A percentile compares a stretch with the other conserved stretches of the same genome.
phyloP scores from a whole-genome alignment of 2,797 vertebrate genomes.

The Chaetophractus vellerosus region DNA sequence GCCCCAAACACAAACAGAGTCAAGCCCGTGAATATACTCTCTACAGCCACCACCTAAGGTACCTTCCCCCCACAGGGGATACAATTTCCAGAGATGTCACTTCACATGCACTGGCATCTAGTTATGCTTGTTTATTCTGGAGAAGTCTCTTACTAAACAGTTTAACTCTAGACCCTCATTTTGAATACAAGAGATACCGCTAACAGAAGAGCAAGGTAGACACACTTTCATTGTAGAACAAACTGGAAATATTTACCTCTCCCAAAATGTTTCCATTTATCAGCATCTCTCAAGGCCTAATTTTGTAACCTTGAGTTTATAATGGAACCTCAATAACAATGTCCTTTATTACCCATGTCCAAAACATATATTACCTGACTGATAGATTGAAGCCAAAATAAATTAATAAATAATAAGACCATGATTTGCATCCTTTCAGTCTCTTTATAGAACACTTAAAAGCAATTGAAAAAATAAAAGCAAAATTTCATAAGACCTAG shows the following conservation, averaged over 20 bases:
- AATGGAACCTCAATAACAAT: slow-evolving; percentile 15
- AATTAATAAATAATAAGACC: not conserved
- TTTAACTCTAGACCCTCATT: slow-evolving; percentile 9
- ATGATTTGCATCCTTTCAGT: not conserved
- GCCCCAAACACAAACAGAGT: not conserved
- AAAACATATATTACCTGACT: not conserved
- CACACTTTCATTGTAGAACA: not conserved
- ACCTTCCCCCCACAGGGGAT: not conserved
- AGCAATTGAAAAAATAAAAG: slow-evolving; percentile 49
- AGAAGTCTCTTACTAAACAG: not conserved
- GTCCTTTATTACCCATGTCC: slow-evolving; percentile 15
- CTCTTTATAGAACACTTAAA: slow-evolving; percentile 28
- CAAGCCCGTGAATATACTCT: not conserved
- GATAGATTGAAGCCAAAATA: slow-evolving; percentile 8
- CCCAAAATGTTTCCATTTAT: slow-evolving; percentile 28
- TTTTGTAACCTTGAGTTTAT: slow-evolving; percentile 20
- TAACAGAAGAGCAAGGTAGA: not conserved
- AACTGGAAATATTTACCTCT: slow-evolving; percentile 60
- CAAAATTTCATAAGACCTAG: slow-evolving; percentile 55
- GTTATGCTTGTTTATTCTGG: not conserved
- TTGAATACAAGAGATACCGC: slow-evolving; percentile 45
- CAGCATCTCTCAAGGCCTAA: not conserved
- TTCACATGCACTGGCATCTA: not conserved
- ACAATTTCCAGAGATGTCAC: slow-evolving; percentile 48
- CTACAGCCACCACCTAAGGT: not conserved